Evolutionary conservation across 2,797 vertebrate genomes (phyloP).

Genomic region (Rhinogobio ventralis): DNA sequence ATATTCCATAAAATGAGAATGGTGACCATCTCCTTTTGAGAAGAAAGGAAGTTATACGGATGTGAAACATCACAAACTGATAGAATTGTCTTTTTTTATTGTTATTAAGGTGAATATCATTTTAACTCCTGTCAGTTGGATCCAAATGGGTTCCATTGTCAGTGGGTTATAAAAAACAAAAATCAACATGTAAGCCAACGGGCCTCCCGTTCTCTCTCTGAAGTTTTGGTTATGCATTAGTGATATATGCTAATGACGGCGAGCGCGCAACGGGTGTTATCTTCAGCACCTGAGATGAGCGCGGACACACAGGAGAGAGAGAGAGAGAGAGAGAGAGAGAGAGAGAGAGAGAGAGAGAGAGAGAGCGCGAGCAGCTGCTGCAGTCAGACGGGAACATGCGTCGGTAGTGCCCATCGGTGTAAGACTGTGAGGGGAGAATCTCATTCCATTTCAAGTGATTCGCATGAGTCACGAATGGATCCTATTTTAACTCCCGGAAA

Average conservation of each 20-base stretch:
- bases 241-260: slow-evolving; percentile 78
- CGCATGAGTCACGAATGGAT: slow-evolving; percentile 80
- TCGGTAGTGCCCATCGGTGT: slow-evolving; percentile 58
- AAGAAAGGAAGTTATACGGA: neutral
- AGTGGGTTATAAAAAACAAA: neutral
- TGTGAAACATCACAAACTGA: neutral
- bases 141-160: neutral
- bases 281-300: slow-evolving; percentile 20
- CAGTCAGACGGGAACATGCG: slow-evolving; percentile 66
- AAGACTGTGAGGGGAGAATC: slow-evolving; percentile 56
- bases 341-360: slow-evolving; percentile 57
- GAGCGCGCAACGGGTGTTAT: slow-evolving; percentile 44
- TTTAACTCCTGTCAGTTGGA: neutral
- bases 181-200: neutral
- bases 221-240: slow-evolving; percentile 35
- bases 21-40: neutral
- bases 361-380: slow-evolving; percentile 59
- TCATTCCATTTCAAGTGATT: slow-evolving; percentile 71
- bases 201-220: neutral
- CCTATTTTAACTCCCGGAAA: slow-evolving; percentile 70
- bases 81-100: neutral
- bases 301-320: slow-evolving; percentile 31
- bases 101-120: neutral
- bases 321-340: slow-evolving; percentile 60
- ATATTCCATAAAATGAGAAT: neutral